These are phyloP conservation scores for Euplexia lucipara DNA, from an alignment of 2,888 invertebrate species.

Conservation along the genomic window DNA sequence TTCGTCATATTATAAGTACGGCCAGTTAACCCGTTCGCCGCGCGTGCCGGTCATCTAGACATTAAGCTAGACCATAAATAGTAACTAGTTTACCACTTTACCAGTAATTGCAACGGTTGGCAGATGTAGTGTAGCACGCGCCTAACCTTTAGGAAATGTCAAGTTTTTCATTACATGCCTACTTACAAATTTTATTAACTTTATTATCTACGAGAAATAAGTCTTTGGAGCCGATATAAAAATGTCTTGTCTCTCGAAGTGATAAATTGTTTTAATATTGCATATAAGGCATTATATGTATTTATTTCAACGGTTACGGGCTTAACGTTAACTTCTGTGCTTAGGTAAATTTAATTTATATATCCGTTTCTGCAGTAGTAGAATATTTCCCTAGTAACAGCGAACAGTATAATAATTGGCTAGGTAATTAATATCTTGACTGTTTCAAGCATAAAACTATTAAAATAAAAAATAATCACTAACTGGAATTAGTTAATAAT, in stretches of 20 bases:
- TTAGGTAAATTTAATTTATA: too few relatives aligned
- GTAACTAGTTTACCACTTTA: constrained; percentile 50
- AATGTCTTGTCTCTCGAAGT: constrained; percentile 26
- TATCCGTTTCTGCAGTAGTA: background rate
- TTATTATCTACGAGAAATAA: constrained; percentile 32
- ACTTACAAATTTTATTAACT: constrained; percentile 29
- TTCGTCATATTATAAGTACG: constrained; percentile 3
- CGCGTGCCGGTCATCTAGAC: constrained; percentile 55
- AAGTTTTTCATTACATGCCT: constrained; percentile 53
- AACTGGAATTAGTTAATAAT: background rate
- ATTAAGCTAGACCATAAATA: constrained; percentile 60
- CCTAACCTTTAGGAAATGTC: constrained; percentile 67
- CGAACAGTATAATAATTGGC: background rate
- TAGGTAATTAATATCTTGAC: too few relatives aligned
- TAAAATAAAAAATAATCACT: background rate
- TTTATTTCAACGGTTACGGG: constrained; percentile 38
- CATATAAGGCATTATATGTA: constrained; percentile 14
- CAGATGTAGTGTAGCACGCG: constrained; percentile 64
- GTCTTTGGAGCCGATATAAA: constrained; percentile 41
- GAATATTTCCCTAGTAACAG: background rate
- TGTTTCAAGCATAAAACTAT: too few relatives aligned
- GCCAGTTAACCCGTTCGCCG: constrained; percentile 41
- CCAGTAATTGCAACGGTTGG: constrained; percentile 64
- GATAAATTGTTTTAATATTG: constrained; percentile 34
- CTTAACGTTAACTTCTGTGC: too few relatives aligned